Conservation (phyloP, 2,888 invertebrate genomes). For the Pharmacophagus antenor region DNA sequence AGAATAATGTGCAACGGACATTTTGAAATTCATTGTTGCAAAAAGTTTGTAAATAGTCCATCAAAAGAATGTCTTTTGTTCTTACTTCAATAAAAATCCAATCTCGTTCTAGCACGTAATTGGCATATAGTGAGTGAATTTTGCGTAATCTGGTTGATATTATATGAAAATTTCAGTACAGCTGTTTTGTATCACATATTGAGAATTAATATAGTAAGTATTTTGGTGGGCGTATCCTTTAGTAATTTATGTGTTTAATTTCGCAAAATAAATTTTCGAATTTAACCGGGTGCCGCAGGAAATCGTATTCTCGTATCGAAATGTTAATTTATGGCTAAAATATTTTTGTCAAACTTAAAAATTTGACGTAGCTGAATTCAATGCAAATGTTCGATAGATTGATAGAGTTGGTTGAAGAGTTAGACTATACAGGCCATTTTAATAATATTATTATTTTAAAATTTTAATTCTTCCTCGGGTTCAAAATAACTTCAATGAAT, state of each 20-base stretch:
- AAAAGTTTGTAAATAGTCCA: constrained; percentile 19
- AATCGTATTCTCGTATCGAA: constrained; percentile 65
- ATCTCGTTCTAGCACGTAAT: too few species aligned
- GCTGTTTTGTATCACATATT: neutral
- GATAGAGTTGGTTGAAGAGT: too few species aligned
- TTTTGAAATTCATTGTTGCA: neutral
- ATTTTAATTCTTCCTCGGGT: too few species aligned
- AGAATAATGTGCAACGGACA: neutral
- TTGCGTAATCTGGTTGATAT: too few species aligned
- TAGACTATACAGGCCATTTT: too few species aligned
- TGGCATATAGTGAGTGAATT: too few species aligned
- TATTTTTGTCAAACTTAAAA: constrained; percentile 52
- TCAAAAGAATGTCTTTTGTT: constrained; percentile 24
- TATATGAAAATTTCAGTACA: neutral
- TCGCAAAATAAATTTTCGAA: constrained; percentile 65
- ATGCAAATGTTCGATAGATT: neutral
- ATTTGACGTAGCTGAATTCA: neutral
- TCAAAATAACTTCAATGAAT: too few species aligned
- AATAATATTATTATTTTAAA: too few species aligned
- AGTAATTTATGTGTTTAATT: constrained; percentile 78
- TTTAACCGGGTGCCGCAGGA: constrained; percentile 67
- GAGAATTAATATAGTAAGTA: neutral
- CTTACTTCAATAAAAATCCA: neutral
- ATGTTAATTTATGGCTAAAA: constrained; percentile 71
- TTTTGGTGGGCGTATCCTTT: constrained; percentile 16